A percentile compares a stretch with the other conserved stretches of the same genome.
phyloP scores from a whole-genome alignment of 1,140 invertebrate genomes.

The Platyscapa corneri region DNA sequence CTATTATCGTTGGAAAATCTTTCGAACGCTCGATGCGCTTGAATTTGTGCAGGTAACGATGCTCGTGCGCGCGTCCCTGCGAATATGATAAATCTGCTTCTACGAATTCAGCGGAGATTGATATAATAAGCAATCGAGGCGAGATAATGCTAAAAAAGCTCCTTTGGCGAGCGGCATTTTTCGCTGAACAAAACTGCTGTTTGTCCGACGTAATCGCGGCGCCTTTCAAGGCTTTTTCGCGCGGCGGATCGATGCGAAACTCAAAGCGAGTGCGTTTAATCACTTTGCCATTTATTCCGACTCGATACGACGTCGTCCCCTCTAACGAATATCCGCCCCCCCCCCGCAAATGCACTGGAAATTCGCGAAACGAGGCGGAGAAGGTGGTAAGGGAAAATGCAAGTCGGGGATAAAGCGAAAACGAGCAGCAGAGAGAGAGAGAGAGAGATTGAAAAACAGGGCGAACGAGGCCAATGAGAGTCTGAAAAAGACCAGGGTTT shows the following conservation, averaged over 20 bases:
- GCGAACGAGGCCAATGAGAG: slow-evolving; percentile 30
- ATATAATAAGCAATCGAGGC: too few relatives aligned
- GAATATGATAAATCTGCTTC: too few relatives aligned
- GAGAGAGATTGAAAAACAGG: neutral
- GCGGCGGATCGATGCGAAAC: neutral
- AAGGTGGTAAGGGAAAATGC: neutral
- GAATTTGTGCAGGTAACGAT: too few relatives aligned
- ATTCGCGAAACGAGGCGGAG: neutral
- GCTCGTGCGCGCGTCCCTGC: too few relatives aligned
- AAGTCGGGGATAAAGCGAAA: slow-evolving; percentile 11
- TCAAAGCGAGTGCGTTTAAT: neutral
- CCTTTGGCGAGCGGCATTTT: too few relatives aligned
- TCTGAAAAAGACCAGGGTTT: neutral
- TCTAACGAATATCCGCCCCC: neutral
- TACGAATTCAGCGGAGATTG: too few relatives aligned
- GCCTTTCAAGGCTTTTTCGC: neutral
- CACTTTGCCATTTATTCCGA: neutral
- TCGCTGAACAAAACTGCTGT: too few relatives aligned
- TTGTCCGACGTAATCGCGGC: too few relatives aligned
- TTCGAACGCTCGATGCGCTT: too few relatives aligned
- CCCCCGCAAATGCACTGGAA: neutral
- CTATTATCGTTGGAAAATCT: too few relatives aligned
- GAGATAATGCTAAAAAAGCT: too few relatives aligned
- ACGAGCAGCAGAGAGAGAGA: neutral
- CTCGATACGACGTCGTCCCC: neutral